These are phyloP conservation scores for Percopsis omiscomaycus DNA, from an alignment of 2,797 vertebrate species.

Conservation along the genomic window DNA sequence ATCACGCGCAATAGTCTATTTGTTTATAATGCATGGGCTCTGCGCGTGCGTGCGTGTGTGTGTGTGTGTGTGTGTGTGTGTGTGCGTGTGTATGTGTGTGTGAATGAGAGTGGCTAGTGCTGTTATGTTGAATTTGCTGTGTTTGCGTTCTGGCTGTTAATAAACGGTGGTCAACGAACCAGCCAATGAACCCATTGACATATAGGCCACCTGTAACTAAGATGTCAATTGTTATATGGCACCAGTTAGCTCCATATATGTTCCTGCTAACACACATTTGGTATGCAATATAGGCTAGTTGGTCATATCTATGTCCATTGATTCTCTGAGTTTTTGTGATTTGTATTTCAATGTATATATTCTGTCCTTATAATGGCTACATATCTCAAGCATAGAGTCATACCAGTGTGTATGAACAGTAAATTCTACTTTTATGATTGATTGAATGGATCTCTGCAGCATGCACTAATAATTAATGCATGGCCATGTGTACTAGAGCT, in stretches of 20 bases:
- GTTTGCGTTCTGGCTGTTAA: constrained; percentile 60
- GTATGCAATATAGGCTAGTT: constrained; percentile 21
- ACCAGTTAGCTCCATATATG: not conserved
- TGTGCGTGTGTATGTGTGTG: constrained; percentile 12
- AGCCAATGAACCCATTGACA: constrained; percentile 59
- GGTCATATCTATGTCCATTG: constrained; percentile 29
- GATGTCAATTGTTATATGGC: constrained; percentile 28
- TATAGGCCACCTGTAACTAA: constrained; percentile 76
- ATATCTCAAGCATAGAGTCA: constrained; percentile 19
- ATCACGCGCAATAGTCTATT: constrained; percentile 64
- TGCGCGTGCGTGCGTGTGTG: constrained; percentile 11
- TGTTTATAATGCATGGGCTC: constrained; percentile 66
- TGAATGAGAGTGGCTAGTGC: constrained; percentile 16
- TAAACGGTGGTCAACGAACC: constrained; percentile 55
- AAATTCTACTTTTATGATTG: constrained; percentile 38
- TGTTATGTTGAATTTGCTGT: constrained; percentile 23
- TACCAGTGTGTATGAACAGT: constrained; percentile 18
- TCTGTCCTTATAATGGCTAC: not conserved
- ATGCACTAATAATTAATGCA: constrained; percentile 69
- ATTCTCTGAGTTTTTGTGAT: not conserved
- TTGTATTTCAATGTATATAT: not conserved
- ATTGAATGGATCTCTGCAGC: constrained; percentile 63
- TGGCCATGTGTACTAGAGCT: constrained; percentile 60
- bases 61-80: constrained; percentile 18
- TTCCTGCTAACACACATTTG: constrained; percentile 7